Conservation (phyloP, 1,140 invertebrate species). For the Aphelenchoides fujianensis region DNA sequence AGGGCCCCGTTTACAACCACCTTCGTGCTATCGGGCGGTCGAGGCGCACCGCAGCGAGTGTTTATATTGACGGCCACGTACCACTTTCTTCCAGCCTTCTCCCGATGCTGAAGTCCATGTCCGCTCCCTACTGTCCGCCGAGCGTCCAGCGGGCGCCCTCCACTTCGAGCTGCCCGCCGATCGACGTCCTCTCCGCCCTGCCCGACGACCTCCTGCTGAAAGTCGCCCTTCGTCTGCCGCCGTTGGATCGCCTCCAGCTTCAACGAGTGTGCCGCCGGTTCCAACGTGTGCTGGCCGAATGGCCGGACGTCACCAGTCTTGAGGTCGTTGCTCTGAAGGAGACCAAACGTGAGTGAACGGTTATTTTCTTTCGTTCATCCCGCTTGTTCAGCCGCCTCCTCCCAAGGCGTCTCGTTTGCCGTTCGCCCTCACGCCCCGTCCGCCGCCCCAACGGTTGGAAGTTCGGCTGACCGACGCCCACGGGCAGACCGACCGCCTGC, state of each 20-base stretch:
- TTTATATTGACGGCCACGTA: too few relatives aligned
- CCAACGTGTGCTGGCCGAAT: background rate
- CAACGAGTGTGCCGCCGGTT: background rate
- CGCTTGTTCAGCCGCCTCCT: background rate
- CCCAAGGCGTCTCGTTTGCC: background rate
- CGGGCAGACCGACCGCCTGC: slow-evolving; percentile 25
- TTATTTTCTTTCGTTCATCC: background rate
- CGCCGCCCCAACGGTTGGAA: slow-evolving; percentile 22
- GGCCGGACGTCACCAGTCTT: slow-evolving; percentile 1
- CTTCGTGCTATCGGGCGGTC: too few relatives aligned
- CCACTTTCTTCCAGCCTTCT: too few relatives aligned
- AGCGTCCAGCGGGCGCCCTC: too few relatives aligned
- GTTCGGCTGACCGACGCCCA: slow-evolving; percentile 18
- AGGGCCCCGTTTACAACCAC: too few relatives aligned
- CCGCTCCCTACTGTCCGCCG: too few relatives aligned
- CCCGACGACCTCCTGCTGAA: slow-evolving; percentile 11
- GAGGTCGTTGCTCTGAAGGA: background rate
- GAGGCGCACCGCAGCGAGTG: too few relatives aligned
- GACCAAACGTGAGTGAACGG: background rate
- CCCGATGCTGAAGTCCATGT: too few relatives aligned
- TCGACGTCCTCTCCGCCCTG: too few relatives aligned
- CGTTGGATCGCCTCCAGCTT: slow-evolving; percentile 16
- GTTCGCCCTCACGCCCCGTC: background rate
- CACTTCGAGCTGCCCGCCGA: too few relatives aligned
- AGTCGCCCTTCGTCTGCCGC: background rate